These are phyloP conservation scores for Lochmaea capreae DNA, from an alignment of 2,888 invertebrate species.

Conservation along the genomic window DNA sequence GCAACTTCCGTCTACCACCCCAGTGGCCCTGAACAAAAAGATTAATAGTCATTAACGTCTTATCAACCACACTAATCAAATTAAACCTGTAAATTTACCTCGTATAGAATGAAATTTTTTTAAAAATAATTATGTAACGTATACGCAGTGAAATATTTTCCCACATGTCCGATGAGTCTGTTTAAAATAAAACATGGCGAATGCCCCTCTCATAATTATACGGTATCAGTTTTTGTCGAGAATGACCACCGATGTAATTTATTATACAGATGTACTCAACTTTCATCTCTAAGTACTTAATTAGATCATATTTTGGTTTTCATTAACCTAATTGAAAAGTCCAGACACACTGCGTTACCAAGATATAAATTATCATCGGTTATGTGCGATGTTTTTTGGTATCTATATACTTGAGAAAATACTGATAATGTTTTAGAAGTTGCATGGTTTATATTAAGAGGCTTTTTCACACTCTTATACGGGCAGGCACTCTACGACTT, in stretches of 20 bases:
- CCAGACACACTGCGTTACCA: slow-evolving; percentile 47
- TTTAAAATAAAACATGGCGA: background rate
- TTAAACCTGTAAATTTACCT: no score
- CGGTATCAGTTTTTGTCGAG: slow-evolving; percentile 31
- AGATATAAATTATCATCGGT: slow-evolving; percentile 37
- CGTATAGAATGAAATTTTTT: background rate
- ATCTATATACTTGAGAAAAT: slow-evolving; percentile 5
- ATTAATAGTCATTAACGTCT: background rate
- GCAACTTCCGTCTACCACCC: slow-evolving; percentile 10
- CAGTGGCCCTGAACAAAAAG: slow-evolving; percentile 1
- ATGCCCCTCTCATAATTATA: slow-evolving; percentile 15
- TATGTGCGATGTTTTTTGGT: slow-evolving; percentile 1
- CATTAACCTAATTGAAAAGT: slow-evolving; percentile 56
- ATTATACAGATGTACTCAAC: slow-evolving; percentile 44
- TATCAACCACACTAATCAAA: background rate
- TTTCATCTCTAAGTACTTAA: slow-evolving; percentile 49
- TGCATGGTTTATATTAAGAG: slow-evolving; percentile 8
- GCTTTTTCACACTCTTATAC: slow-evolving; percentile 10
- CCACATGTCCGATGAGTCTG: slow-evolving; percentile 2
- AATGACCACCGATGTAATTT: slow-evolving; percentile 49
- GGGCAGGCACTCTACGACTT: background rate
- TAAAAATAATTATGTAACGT: background rate
- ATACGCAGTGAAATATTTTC: background rate
- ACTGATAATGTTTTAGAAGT: slow-evolving; percentile 12
- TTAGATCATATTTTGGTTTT: slow-evolving; percentile 56